Percentiles rank a stretch among this genome's conserved stretches.
These are phyloP conservation scores for Nomada ruficornis DNA, from an alignment of 2,888 invertebrate species.

Conservation along the genomic window DNA sequence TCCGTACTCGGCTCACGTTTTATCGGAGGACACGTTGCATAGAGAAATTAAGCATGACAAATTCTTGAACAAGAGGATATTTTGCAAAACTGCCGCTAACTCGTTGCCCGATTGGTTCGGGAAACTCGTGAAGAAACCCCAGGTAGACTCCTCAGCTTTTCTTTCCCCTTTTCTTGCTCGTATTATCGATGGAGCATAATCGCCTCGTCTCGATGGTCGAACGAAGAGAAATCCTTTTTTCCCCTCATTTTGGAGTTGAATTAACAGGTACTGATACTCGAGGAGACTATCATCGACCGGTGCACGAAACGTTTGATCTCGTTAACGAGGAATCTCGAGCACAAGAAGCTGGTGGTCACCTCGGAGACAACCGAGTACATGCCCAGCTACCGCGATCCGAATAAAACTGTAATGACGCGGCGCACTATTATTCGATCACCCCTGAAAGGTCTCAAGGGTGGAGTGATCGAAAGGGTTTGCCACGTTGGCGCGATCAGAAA, in stretches of 20 bases:
- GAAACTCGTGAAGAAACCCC: conserved; percentile 42
- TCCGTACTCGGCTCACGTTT: conserved; percentile 58
- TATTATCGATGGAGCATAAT: background rate
- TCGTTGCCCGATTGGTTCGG: conserved; percentile 27
- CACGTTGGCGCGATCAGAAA: conserved; percentile 45
- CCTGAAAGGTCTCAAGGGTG: conserved; percentile 44
- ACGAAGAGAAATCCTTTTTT: background rate
- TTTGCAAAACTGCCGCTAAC: conserved; percentile 32
- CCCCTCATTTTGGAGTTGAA: conserved; percentile 5
- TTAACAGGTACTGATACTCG: conserved; percentile 55
- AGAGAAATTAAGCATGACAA: conserved; percentile 45
- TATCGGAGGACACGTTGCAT: conserved; percentile 60
- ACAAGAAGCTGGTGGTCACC: conserved; percentile 51
- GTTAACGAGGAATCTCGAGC: conserved; percentile 61
- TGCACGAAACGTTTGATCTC: conserved; percentile 57
- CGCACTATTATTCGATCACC: conserved; percentile 47
- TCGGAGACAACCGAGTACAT: conserved; percentile 55
- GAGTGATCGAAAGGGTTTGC: conserved; percentile 50
- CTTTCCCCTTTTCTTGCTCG: background rate
- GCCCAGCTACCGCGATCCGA: conserved; percentile 35
- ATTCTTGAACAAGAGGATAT: conserved; percentile 47
- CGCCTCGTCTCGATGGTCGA: background rate
- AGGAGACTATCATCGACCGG: conserved; percentile 52
- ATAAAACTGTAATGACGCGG: conserved; percentile 64
- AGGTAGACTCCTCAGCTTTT: conserved; percentile 11